Evolutionary conservation across 1,140 invertebrate genomes (phyloP).

Genomic region (Bactericera cockerelli): DNA sequence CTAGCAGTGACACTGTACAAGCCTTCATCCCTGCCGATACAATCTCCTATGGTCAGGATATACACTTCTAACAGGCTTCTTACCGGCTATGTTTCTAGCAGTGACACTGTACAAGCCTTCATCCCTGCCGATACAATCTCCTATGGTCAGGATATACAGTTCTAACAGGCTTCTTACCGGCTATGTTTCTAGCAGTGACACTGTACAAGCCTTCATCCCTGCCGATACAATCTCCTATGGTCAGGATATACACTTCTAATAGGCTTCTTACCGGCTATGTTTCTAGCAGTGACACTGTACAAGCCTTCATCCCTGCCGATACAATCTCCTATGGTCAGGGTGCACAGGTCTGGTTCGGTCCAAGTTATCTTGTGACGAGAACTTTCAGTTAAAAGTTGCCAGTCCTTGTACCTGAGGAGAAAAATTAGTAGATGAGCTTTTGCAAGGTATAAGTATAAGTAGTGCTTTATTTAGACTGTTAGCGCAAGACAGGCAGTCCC

Average conservation of each 20-base stretch:
- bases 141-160: too few relatives aligned
- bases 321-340: slow-evolving; percentile 66
- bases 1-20: slow-evolving; percentile 83
- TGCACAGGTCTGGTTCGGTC: slow-evolving; percentile 17
- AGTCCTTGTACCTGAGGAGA: slow-evolving; percentile 68
- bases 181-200: too few relatives aligned
- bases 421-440: too few relatives aligned
- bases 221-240: too few relatives aligned
- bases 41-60: slow-evolving; percentile 69
- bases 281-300: slow-evolving; percentile 82
- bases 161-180: too few relatives aligned
- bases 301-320: slow-evolving; percentile 83
- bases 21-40: slow-evolving; percentile 77
- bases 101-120: too few relatives aligned
- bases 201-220: too few relatives aligned
- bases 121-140: too few relatives aligned
- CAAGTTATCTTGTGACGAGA: slow-evolving; percentile 4
- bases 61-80: slow-evolving; percentile 10
- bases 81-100: slow-evolving; percentile 73
- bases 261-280: slow-evolving; percentile 58
- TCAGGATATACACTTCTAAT: too few relatives aligned
- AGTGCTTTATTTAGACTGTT: too few relatives aligned
- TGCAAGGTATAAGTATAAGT: too few relatives aligned
- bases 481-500: too few relatives aligned
- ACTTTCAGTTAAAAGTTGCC: slow-evolving; percentile 70